Base-by-base conservation (phyloP, 2,797 vertebrate species). In the Otus scops region DNA sequence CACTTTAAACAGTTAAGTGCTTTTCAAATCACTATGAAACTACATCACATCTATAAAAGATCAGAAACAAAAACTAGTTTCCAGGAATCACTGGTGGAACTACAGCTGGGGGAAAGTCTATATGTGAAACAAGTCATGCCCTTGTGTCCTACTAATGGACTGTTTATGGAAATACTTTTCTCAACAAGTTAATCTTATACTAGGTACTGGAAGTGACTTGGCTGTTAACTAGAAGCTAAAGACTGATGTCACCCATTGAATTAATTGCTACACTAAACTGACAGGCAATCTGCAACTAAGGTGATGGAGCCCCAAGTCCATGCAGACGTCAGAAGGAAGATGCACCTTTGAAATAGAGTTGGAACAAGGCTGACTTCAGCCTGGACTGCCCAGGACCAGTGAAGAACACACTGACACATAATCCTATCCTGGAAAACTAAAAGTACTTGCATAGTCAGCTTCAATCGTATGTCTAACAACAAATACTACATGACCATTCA, bases 151-250 rank as follows among this genome's bases (percentile, higher is more conserved):
- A 34, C 28, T 69, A 87, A 85, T 36, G 11, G 56, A 48, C 48
- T 80, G 50, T 80, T 71, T 75, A 88, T 39, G 32, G 71, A 91
- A 96, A 88, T 83, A 88, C 34, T 83, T 70, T 48, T 78, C 65
- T 74, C 48, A 63, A 60, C 24, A 83, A 63, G 76, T 95, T 91
- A 93, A 91, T 88, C 34, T 93, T 88, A 71, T 10, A 85, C 78
- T 34, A 83, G 19, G 48, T 63, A 81, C 39, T 79, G 36, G 36
- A 88, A 68, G n/a, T 61, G 57, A 73, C 75, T 39, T 74, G 47
- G 14, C 70, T 94, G 60, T 51, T 82, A 95, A 89, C 61, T 45
- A 77, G 57, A 83, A 78, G 34, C 68, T 80, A 51, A 80, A 89
- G 32, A 80, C 41, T 76, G 26, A 64, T 67, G 30, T 61, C 45